Conservation (phyloP, 2,888 invertebrate genomes). For the Agriopis leucophaearia region DNA sequence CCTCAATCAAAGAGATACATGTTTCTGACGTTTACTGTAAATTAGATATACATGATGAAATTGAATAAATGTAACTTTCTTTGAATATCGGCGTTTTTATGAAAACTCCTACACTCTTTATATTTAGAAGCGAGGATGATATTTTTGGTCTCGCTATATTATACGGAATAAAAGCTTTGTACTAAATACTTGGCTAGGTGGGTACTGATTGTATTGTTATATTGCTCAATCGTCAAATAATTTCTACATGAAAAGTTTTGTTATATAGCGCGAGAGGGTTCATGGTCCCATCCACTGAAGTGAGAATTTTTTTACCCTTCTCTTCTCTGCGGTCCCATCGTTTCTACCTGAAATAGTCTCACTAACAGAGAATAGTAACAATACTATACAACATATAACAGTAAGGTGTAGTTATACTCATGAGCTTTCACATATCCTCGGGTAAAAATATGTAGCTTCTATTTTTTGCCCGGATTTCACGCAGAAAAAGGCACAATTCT, state of each 20-base stretch:
- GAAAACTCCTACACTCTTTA: conserved; percentile 4
- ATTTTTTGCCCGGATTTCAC: too few species aligned
- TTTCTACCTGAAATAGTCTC: background rate
- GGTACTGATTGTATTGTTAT: conserved; percentile 3
- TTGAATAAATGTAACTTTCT: conserved; percentile 13
- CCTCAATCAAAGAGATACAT: background rate
- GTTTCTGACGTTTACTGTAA: conserved; percentile 5
- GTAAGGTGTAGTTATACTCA: too few species aligned
- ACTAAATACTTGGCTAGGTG: background rate
- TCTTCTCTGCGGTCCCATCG: background rate
- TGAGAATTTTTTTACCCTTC: too few species aligned
- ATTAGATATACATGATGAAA: conserved; percentile 1
- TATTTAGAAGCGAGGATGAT: background rate
- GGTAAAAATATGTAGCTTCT: too few species aligned
- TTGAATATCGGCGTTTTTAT: conserved; percentile 3
- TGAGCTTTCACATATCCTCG: too few species aligned
- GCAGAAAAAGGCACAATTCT: too few species aligned
- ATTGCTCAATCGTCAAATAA: background rate
- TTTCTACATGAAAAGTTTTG: conserved; percentile 4
- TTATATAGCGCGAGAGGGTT: background rate
- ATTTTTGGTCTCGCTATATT: conserved; percentile 2
- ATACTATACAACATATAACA: too few species aligned
- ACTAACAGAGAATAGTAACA: background rate
- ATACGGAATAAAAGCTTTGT: background rate
- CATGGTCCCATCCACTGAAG: background rate